phyloP scores from a whole-genome alignment of 2,113 vertebrate species.

The Pangasianodon hypophthalmus region DNA sequence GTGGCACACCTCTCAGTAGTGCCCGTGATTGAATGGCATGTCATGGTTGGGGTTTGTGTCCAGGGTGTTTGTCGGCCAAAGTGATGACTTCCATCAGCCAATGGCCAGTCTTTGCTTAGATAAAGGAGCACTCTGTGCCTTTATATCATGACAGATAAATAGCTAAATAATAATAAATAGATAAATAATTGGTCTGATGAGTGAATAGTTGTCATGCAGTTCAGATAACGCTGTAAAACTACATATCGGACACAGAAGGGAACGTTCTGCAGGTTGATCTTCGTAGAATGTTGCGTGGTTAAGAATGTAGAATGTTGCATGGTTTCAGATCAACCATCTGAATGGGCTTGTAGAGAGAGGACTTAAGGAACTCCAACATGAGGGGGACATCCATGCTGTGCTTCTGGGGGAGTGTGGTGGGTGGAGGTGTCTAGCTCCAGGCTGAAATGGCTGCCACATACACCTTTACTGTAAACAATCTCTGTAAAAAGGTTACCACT shows the following conservation, averaged over 20 bases:
- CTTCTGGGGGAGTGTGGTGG: neutral
- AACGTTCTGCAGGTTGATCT: neutral
- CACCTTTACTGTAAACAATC: neutral
- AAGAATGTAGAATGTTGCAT: neutral
- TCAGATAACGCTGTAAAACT: neutral
- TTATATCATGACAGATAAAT: neutral
- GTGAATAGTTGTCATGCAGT: neutral
- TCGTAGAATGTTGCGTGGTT: neutral
- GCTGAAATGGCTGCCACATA: neutral
- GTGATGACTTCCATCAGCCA: neutral
- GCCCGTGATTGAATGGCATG: neutral
- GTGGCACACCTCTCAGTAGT: no score
- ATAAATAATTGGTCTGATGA: neutral
- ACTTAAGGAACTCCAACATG: neutral
- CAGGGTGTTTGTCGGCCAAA: neutral
- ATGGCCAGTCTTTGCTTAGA: neutral
- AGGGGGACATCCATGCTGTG: neutral
- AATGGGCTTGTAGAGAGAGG: neutral
- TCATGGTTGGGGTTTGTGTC: neutral
- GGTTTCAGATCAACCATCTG: neutral
- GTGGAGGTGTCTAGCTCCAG: neutral
- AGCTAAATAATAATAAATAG: neutral
- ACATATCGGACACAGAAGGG: neutral
- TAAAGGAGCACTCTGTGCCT: neutral
- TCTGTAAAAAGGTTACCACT: neutral